Conservation (phyloP, 2,888 invertebrate genomes). For the Taenaris catops region DNA sequence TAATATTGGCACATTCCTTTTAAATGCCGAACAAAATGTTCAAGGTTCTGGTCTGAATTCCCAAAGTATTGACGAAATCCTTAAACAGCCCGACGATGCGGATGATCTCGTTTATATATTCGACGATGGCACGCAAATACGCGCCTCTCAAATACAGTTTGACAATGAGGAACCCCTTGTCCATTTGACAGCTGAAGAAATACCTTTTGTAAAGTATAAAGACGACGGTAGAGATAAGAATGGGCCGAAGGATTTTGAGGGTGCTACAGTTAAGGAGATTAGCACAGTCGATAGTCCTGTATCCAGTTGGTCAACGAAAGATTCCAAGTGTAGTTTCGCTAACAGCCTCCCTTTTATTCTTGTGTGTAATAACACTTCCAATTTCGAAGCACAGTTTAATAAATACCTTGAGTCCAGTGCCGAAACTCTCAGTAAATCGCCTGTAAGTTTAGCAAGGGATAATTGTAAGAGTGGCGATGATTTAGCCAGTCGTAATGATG, state of each 20-base stretch:
- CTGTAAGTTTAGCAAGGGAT: conserved; percentile 44
- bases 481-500: conserved; percentile 31
- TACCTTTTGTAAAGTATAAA: conserved; percentile 58
- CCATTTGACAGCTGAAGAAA: conserved; percentile 55
- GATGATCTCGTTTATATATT: conserved; percentile 55
- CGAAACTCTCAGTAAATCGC: conserved; percentile 55
- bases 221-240: conserved; percentile 39
- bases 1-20: conserved; percentile 60
- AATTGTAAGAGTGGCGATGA: conserved; percentile 39
- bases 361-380: conserved; percentile 53
- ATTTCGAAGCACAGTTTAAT: conserved; percentile 60
- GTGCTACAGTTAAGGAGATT: conserved; percentile 41
- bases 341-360: conserved; percentile 62
- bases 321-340: conserved; percentile 49
- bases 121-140: conserved; percentile 68
- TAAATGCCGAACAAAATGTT: conserved; percentile 46
- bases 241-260: conserved; percentile 28
- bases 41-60: conserved; percentile 28
- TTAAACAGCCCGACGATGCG: conserved; percentile 31
- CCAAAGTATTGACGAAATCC: conserved; percentile 37
- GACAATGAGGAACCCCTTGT: conserved; percentile 63
- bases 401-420: conserved; percentile 52
- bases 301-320: conserved; percentile 37
- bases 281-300: conserved; percentile 60
- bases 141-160: conserved; percentile 70